Evolutionary conservation across 2,888 invertebrate genomes (phyloP).

Genomic region (Zeuzera pyrina): DNA sequence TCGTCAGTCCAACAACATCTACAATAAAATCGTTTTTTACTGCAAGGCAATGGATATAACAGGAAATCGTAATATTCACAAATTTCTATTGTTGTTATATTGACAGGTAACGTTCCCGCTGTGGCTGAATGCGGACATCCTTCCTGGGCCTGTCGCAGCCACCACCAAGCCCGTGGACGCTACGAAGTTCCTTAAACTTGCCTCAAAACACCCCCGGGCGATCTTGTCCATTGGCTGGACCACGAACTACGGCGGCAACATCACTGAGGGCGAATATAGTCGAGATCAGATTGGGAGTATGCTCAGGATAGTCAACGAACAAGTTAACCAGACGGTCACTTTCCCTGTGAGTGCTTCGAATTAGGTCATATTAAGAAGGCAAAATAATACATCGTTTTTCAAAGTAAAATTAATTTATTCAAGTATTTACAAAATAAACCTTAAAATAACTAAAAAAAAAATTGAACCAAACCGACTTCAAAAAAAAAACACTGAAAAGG

Average conservation of each 20-base stretch:
- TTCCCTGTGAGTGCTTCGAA: constrained; percentile 81
- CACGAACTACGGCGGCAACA: constrained; percentile 74
- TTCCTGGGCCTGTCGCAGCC: constrained; percentile 80
- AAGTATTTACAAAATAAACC: too few species aligned
- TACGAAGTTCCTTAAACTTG: constrained; percentile 74
- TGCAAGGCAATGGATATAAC: too few species aligned
- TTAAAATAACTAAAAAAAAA: too few species aligned
- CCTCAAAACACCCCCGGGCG: constrained; percentile 73
- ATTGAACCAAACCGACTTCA: too few species aligned
- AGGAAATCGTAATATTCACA: too few species aligned
- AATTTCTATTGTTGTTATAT: too few species aligned
- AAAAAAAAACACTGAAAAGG: too few species aligned
- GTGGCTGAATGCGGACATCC: constrained; percentile 92
- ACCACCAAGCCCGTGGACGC: constrained; percentile 75
- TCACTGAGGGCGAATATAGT: constrained; percentile 74
- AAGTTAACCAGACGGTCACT: constrained; percentile 79
- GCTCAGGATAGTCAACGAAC: constrained; percentile 71
- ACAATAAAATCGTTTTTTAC: too few species aligned
- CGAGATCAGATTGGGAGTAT: constrained; percentile 78
- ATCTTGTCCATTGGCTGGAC: constrained; percentile 91
- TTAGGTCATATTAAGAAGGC: too few species aligned
- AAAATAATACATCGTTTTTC: too few species aligned
- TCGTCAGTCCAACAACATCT: too few species aligned
- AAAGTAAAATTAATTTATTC: too few species aligned
- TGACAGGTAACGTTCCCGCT: constrained; percentile 79